phyloP scores from a whole-genome alignment of 2,797 vertebrate genomes.

The Lemur catta region DNA sequence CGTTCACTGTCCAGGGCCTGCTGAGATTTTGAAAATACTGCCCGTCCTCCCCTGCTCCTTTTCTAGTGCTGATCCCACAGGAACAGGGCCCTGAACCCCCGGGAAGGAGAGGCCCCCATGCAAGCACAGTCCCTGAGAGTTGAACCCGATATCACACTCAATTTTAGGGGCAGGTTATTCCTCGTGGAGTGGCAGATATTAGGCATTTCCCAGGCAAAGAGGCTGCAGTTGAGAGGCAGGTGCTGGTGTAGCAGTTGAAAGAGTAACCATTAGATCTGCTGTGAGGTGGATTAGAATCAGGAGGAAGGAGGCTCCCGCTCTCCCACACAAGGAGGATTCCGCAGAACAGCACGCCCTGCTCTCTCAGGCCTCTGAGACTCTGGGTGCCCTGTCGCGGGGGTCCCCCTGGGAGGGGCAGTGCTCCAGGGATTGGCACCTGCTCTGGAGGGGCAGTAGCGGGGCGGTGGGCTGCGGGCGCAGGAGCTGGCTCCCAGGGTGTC shows the following conservation, averaged over 20 bases:
- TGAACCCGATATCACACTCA: not conserved
- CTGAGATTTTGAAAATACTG: not conserved
- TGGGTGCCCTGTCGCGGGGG: not conserved
- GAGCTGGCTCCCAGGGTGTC: not conserved
- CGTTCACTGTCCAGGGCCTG: not conserved
- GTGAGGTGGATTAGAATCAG: not conserved
- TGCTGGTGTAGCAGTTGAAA: rapidly evolving
- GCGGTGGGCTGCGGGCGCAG: too few relatives aligned
- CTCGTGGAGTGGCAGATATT: not conserved
- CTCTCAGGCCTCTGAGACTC: not conserved
- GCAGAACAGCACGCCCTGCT: not conserved
- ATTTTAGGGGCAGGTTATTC: not conserved
- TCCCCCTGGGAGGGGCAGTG: not conserved
- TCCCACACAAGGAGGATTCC: not conserved
- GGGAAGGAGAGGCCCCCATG: not conserved
- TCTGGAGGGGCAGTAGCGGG: not conserved
- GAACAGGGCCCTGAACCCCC: not conserved
- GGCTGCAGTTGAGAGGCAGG: not conserved
- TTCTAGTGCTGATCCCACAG: not conserved
- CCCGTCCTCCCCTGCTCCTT: not conserved
- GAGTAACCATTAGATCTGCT: not conserved
- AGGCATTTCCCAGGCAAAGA: not conserved
- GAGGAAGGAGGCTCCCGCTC: not conserved
- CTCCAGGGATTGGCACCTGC: not conserved
- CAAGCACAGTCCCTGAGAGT: not conserved